Percentiles rank a stretch among this genome's conserved stretches.
Conservation (phyloP, 2,113 vertebrate genomes). For the Patagioenas fasciata region DNA sequence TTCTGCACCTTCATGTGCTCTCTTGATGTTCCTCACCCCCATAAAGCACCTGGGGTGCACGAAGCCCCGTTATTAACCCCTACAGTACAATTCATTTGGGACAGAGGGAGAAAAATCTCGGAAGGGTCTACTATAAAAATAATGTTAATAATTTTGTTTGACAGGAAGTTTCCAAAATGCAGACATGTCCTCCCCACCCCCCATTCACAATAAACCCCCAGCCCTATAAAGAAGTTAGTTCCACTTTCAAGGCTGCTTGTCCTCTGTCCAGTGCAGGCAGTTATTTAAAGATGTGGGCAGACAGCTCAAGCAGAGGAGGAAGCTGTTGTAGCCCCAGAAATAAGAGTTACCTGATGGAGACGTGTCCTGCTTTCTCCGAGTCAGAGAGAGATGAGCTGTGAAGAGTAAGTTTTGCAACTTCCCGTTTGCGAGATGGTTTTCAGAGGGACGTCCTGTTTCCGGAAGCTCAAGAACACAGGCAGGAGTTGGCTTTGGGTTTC, state of each 20-base stretch:
- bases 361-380: background rate
- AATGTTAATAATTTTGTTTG: background rate
- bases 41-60: too few species aligned
- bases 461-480: accelerated
- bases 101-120: background rate
- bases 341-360: background rate
- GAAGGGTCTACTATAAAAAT: background rate
- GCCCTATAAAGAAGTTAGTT: background rate
- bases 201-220: background rate
- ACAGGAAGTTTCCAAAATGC: background rate
- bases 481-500: background rate
- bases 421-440: background rate
- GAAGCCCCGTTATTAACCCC: background rate
- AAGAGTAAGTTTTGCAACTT: background rate
- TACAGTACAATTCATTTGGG: background rate
- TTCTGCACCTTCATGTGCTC: background rate
- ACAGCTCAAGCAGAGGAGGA: background rate
- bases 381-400: background rate
- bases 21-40: background rate
- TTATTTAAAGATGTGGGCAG: background rate
- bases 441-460: background rate
- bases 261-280: background rate
- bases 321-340: background rate
- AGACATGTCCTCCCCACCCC: background rate
- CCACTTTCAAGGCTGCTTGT: background rate